Evolutionary conservation across 2,797 vertebrate species (phyloP).

Genomic region (Ctenopoma multispine): DNA sequence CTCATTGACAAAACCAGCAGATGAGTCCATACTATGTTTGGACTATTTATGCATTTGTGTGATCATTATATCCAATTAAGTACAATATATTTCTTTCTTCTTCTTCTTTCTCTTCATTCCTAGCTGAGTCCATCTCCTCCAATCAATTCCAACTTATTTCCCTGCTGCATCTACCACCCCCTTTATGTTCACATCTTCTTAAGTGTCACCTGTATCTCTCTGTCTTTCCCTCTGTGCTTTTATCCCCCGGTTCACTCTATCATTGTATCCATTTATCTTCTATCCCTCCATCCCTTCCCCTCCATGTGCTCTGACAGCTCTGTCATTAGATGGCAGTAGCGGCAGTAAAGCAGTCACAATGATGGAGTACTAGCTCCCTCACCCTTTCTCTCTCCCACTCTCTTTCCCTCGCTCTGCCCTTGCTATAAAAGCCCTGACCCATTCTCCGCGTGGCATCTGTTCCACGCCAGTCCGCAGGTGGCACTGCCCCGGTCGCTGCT

Average conservation of each 20-base stretch:
- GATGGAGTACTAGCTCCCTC: constrained; percentile 75
- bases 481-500: constrained; percentile 68
- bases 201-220: constrained; percentile 57
- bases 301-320: constrained; percentile 77
- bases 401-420: constrained; percentile 56
- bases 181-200: constrained; percentile 51
- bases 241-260: constrained; percentile 73
- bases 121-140: constrained; percentile 54
- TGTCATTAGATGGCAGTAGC: constrained; percentile 81
- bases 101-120: constrained; percentile 38
- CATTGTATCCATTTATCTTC: constrained; percentile 77
- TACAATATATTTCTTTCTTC: constrained; percentile 46
- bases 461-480: constrained; percentile 77
- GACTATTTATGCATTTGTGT: constrained; percentile 63
- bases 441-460: constrained; percentile 76
- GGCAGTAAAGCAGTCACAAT: constrained; percentile 83
- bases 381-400: constrained; percentile 51
- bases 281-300: constrained; percentile 70
- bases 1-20: constrained; percentile 49
- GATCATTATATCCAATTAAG: constrained; percentile 74
- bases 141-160: constrained; percentile 70
- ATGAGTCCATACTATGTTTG: constrained; percentile 55
- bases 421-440: constrained; percentile 75
- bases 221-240: constrained; percentile 66
- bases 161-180: constrained; percentile 47